Conservation (phyloP, 2,888 invertebrate genomes). For the Phlogophora meticulosa region DNA sequence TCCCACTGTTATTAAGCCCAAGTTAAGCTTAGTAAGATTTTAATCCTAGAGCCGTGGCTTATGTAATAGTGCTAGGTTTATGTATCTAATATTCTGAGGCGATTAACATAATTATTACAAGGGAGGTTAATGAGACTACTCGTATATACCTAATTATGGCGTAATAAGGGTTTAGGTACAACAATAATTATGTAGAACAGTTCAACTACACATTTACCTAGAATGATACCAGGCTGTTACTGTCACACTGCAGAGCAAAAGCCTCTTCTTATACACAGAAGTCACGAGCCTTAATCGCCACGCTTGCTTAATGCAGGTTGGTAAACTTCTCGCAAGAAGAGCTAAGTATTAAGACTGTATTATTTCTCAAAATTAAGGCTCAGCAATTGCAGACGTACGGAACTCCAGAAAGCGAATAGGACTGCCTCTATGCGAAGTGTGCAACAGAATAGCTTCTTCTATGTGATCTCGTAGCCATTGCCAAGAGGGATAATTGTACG, state of each 20-base stretch:
- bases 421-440: neutral
- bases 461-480: conserved; percentile 14
- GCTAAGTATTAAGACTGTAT: too few species aligned
- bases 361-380: too few species aligned
- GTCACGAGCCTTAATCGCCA: too few species aligned
- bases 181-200: too few species aligned
- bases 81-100: conserved; percentile 6
- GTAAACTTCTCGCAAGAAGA: too few species aligned
- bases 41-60: conserved; percentile 9
- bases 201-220: neutral
- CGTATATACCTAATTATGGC: neutral
- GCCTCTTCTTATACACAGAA: too few species aligned
- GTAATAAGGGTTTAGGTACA: neutral
- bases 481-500: conserved; percentile 14
- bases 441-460: neutral
- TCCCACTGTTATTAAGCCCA: neutral
- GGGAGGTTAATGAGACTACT: conserved; percentile 5
- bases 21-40: conserved; percentile 1
- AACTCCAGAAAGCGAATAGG: neutral
- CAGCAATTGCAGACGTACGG: too few species aligned
- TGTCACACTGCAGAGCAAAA: too few species aligned
- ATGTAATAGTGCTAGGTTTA: conserved; percentile 7
- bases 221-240: too few species aligned
- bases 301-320: too few species aligned
- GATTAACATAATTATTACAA: conserved; percentile 38